Conservation (phyloP, 2,888 invertebrate genomes). For the Aquatica leii region DNA sequence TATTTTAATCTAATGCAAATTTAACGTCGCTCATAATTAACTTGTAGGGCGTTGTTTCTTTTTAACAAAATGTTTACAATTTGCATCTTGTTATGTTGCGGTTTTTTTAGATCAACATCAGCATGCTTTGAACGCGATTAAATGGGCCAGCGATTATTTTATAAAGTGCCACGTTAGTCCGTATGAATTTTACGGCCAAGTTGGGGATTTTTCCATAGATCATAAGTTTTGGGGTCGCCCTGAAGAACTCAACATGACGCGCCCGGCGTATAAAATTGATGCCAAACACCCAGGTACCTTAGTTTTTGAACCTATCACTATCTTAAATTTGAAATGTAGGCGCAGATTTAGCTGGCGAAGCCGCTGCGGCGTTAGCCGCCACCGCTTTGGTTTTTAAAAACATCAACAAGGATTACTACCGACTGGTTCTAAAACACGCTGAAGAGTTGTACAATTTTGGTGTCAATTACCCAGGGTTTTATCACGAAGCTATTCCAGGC, state of each 20-base stretch:
- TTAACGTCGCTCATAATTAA: too few relatives aligned
- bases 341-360: conserved; percentile 69
- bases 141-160: conserved; percentile 70
- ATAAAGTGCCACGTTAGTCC: conserved; percentile 66
- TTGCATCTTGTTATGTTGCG: too few relatives aligned
- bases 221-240: conserved; percentile 70
- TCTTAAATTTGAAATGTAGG: conserved; percentile 54
- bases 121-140: conserved; percentile 60
- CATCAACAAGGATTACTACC: conserved; percentile 60
- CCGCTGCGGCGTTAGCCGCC: conserved; percentile 66
- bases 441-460: conserved; percentile 64
- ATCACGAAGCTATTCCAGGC: conserved; percentile 63
- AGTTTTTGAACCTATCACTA: neutral
- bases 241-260: conserved; percentile 66
- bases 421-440: conserved; percentile 61
- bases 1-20: too few relatives aligned
- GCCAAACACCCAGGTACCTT: conserved; percentile 62
- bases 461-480: conserved; percentile 61
- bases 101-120: conserved; percentile 59
- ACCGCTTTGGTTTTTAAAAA: conserved; percentile 63
- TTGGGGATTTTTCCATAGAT: conserved; percentile 66
- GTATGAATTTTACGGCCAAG: conserved; percentile 65
- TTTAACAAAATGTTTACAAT: too few relatives aligned
- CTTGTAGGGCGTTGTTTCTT: neutral
- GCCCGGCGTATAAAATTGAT: conserved; percentile 68